These are phyloP conservation scores for Eudyptes chrysolophus DNA, from an alignment of 2,113 vertebrate species.

Conservation along the genomic window DNA sequence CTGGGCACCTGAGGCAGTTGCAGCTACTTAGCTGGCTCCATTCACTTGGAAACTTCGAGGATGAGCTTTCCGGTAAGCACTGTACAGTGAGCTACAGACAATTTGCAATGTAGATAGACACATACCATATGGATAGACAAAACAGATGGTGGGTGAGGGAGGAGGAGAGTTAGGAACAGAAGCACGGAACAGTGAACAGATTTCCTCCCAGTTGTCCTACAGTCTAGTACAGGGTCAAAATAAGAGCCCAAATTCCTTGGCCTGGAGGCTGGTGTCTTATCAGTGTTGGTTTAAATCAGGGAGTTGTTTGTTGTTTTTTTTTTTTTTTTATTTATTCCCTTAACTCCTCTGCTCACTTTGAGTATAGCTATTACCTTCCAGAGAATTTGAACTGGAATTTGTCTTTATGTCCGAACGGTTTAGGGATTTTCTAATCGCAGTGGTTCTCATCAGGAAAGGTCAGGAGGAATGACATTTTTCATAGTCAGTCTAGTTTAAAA, in stretches of 20 bases:
- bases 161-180: conserved; percentile 11
- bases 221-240: neutral
- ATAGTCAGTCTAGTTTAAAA: conserved; percentile 52
- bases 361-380: neutral
- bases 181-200: neutral
- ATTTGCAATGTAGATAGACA: conserved; percentile 42
- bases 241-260: neutral
- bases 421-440: conserved; percentile 40
- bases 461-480: conserved; percentile 54
- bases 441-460: conserved; percentile 54
- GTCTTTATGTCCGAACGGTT: conserved; percentile 24
- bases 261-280: neutral
- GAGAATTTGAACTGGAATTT: conserved; percentile 31
- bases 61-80: neutral
- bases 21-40: neutral
- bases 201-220: neutral
- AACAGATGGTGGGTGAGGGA: conserved; percentile 21
- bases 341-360: neutral
- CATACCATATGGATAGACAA: conserved; percentile 17
- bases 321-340: neutral
- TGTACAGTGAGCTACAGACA: neutral
- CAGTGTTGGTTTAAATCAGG: neutral
- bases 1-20: neutral
- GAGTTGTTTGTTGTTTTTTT: neutral
- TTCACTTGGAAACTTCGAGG: neutral